Conservation (phyloP, 2,797 vertebrate genomes). For the Spinibarbus caldwelli region DNA sequence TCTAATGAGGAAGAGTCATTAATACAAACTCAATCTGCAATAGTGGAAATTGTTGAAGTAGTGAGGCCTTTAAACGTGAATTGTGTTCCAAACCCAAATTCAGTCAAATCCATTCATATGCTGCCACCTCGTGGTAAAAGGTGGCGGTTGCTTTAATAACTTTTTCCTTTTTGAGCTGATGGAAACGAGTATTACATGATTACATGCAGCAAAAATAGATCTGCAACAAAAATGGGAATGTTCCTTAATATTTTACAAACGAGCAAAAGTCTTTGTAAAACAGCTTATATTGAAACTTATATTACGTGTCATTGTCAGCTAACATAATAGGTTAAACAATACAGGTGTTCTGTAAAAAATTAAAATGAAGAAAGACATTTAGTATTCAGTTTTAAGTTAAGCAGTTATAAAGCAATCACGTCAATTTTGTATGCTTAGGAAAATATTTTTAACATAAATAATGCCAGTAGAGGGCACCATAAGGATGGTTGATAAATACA, state of each 20-base stretch:
- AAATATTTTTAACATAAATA: not conserved
- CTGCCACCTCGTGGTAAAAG: constrained; percentile 35
- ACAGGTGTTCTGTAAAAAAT: too few species aligned
- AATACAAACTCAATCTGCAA: not conserved
- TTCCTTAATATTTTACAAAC: not conserved
- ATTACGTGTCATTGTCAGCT: not conserved
- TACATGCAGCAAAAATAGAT: too few species aligned
- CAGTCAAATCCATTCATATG: not conserved
- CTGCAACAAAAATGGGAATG: too few species aligned
- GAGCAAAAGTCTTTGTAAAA: not conserved
- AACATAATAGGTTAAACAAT: not conserved
- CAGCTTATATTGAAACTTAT: not conserved
- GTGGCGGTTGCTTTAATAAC: not conserved
- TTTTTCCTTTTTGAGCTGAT: not conserved
- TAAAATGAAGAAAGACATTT: not conserved
- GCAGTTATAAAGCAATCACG: not conserved
- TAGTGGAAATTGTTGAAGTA: not conserved
- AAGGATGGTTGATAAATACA: not conserved
- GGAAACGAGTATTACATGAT: not conserved
- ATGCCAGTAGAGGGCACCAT: constrained; percentile 25
- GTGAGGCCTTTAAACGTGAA: too few species aligned
- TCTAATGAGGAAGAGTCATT: too few species aligned
- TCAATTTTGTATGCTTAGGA: too few species aligned
- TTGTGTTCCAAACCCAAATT: not conserved
- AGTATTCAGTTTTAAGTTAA: too few species aligned